Percentiles rank a stretch among this genome's conserved stretches.
Evolutionary conservation across 2,113 vertebrate species (phyloP).

Genomic region (Sapayoa aenigma): DNA sequence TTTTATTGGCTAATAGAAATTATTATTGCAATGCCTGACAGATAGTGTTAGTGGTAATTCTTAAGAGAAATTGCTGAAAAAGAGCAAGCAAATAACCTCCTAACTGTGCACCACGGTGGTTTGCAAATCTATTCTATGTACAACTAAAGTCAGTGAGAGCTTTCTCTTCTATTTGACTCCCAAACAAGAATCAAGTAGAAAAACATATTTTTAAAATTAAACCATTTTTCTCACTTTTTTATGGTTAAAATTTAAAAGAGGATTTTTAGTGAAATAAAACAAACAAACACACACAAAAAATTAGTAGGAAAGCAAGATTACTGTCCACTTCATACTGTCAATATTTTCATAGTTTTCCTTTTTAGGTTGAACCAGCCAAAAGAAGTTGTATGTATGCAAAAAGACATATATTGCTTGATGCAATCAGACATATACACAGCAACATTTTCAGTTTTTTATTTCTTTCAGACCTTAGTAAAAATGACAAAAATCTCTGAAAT

Average conservation of each 20-base stretch:
- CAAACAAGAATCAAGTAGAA: neutral
- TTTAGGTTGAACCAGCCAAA: neutral
- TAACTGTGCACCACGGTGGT: neutral
- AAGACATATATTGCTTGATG: neutral
- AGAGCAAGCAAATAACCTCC: neutral
- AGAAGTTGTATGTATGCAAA: neutral
- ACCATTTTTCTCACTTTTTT: fast-evolving
- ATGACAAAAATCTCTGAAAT: neutral
- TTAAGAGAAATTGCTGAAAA: neutral
- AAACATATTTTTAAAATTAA: neutral
- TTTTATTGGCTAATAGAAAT: neutral
- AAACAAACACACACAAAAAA: neutral
- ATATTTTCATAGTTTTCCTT: neutral
- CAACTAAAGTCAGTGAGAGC: neutral
- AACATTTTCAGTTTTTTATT: neutral
- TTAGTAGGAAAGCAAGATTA: neutral
- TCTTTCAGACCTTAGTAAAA: neutral
- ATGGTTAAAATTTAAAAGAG: neutral
- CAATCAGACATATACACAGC: neutral
- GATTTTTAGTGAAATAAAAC: neutral
- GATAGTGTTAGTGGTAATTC: neutral
- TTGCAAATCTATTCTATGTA: neutral
- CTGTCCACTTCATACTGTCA: neutral
- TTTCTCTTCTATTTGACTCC: neutral
- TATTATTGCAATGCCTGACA: neutral